Percentiles rank a stretch among this genome's conserved stretches.
Conservation (phyloP, 2,113 vertebrate genomes). For the Anarhynchus alexandrinus region DNA sequence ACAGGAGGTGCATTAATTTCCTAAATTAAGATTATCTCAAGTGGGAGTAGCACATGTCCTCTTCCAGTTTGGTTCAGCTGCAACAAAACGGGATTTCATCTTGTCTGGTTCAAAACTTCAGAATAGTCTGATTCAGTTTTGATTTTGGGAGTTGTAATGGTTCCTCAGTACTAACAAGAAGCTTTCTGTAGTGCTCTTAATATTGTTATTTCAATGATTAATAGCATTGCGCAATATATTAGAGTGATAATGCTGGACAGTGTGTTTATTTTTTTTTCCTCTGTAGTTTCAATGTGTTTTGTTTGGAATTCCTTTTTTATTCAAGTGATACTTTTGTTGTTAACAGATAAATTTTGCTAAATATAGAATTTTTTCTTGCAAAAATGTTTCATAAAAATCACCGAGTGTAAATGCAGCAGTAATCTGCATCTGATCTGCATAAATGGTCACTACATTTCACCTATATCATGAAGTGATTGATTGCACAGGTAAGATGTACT, state of each 20-base stretch:
- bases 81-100: background rate
- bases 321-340: background rate
- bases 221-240: background rate
- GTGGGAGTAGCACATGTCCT: background rate
- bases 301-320: background rate
- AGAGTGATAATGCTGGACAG: background rate
- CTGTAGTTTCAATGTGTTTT: background rate
- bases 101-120: background rate
- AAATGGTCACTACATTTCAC: background rate
- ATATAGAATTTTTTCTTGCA: background rate
- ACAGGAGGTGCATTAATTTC: background rate
- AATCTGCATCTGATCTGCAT: background rate
- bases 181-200: background rate
- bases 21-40: background rate
- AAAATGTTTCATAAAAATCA: background rate
- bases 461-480: background rate
- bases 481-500: background rate
- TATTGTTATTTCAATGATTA: background rate
- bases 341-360: background rate
- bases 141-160: background rate
- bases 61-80: background rate
- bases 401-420: background rate
- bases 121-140: background rate
- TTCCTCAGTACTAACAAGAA: background rate
- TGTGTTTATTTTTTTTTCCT: background rate